Evolutionary conservation across 1,140 invertebrate species (phyloP).

Genomic region (Ctenoplectra terminalis): DNA sequence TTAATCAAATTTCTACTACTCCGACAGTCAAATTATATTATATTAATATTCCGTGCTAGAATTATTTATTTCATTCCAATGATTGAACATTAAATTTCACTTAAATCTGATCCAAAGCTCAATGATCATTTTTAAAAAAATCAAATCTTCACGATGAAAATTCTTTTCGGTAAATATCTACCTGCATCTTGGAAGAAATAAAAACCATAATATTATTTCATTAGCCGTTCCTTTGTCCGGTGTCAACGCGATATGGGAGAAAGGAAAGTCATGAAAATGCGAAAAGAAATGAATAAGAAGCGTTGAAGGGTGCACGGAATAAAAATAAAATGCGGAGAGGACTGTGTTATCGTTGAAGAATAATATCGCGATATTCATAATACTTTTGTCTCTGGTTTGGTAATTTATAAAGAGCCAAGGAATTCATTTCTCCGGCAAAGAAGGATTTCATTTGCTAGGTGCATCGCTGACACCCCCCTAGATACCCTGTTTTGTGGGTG

Average conservation of each 20-base stretch:
- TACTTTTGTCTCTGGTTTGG: neutral
- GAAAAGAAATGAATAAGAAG: neutral
- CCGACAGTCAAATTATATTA: too few relatives aligned
- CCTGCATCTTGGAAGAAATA: neutral
- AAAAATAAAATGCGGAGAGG: neutral
- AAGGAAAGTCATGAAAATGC: neutral
- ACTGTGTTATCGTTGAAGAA: neutral
- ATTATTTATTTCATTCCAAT: too few relatives aligned
- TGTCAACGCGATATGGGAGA: neutral
- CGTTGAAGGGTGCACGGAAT: too few relatives aligned
- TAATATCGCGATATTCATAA: neutral
- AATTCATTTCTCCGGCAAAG: neutral
- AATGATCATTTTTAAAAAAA: too few relatives aligned
- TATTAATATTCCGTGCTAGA: too few relatives aligned
- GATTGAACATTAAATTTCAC: too few relatives aligned
- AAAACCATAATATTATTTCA: neutral
- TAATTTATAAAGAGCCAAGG: neutral
- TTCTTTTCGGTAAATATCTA: too few relatives aligned
- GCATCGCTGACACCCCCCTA: neutral
- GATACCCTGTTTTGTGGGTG: neutral
- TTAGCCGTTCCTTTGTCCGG: neutral
- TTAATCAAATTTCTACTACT: too few relatives aligned
- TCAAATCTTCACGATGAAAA: too few relatives aligned
- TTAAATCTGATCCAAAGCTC: too few relatives aligned
- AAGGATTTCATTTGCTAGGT: conserved; percentile 30